Conservation (phyloP, 2,888 invertebrate species). For the Macrostomum cliftonense region DNA sequence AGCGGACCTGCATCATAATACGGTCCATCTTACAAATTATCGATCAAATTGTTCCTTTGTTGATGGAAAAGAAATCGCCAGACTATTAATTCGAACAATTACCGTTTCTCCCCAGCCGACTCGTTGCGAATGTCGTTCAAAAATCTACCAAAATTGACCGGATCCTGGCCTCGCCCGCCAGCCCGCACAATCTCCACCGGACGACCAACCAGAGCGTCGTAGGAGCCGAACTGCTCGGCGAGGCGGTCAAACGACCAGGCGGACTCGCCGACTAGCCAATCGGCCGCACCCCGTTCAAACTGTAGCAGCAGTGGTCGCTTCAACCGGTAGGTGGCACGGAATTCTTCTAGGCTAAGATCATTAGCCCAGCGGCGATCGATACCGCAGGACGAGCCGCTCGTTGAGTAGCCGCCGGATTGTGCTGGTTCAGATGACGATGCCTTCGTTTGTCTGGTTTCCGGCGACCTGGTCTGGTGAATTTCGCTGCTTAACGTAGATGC, state of each 20-base stretch:
- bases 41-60: no score
- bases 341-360: neutral
- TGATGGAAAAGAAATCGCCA: no score
- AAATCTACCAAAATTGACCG: no score
- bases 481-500: no score
- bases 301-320: slow-evolving; percentile 1
- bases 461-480: neutral
- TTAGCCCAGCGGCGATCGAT: neutral
- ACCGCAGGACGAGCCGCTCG: neutral
- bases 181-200: slow-evolving; percentile 1
- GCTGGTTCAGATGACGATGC: no score
- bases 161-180: neutral
- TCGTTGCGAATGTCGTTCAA: no score
- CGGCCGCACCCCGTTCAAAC: slow-evolving; percentile 3
- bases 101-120: no score
- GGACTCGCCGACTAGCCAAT: neutral
- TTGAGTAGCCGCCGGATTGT: no score
- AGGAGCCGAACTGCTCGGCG: neutral
- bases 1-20: no score
- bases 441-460: neutral
- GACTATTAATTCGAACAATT: no score
- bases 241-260: slow-evolving; percentile 1
- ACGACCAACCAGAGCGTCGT: neutral
- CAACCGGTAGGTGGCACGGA: slow-evolving; percentile 1
- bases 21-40: no score